Conservation (phyloP, 2,888 invertebrate species). For the Drosophila diplacantha region DNA sequence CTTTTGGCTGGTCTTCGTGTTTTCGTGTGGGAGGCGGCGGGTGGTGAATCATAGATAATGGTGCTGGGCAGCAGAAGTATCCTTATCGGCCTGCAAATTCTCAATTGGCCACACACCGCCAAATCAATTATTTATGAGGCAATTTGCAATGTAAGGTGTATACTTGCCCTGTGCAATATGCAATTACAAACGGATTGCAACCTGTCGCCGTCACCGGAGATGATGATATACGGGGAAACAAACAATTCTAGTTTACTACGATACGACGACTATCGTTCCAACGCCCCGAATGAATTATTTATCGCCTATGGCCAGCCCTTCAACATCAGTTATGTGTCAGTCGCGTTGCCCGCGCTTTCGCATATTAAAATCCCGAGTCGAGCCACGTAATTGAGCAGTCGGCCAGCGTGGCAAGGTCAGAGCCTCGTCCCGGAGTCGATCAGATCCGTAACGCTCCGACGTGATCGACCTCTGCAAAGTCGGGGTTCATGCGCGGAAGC, state of each 20-base stretch:
- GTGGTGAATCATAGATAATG: slow-evolving; percentile 26
- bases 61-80: slow-evolving; percentile 1
- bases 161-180: slow-evolving; percentile 11
- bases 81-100: slow-evolving; percentile 26
- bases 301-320: slow-evolving; percentile 53
- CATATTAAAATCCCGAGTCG: slow-evolving; percentile 27
- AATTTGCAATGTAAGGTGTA: slow-evolving; percentile 10
- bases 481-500: slow-evolving; percentile 6
- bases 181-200: slow-evolving; percentile 6
- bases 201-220: slow-evolving; percentile 13
- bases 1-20: slow-evolving; percentile 12
- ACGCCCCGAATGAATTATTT: slow-evolving; percentile 55
- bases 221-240: slow-evolving; percentile 28
- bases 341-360: slow-evolving; percentile 10
- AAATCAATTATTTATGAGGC: slow-evolving; percentile 37
- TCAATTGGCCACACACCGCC: slow-evolving; percentile 4
- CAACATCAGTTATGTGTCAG: slow-evolving; percentile 44
- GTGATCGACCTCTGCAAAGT: slow-evolving; percentile 31
- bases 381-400: slow-evolving; percentile 30
- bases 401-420: slow-evolving; percentile 31
- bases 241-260: slow-evolving; percentile 20
- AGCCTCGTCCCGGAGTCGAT: slow-evolving; percentile 33
- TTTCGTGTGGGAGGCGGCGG: slow-evolving; percentile 17
- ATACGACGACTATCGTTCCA: slow-evolving; percentile 33
- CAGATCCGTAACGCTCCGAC: slow-evolving; percentile 27